Base-by-base conservation (phyloP, 2,888 invertebrate species). In the Melanophora roralis region DNA sequence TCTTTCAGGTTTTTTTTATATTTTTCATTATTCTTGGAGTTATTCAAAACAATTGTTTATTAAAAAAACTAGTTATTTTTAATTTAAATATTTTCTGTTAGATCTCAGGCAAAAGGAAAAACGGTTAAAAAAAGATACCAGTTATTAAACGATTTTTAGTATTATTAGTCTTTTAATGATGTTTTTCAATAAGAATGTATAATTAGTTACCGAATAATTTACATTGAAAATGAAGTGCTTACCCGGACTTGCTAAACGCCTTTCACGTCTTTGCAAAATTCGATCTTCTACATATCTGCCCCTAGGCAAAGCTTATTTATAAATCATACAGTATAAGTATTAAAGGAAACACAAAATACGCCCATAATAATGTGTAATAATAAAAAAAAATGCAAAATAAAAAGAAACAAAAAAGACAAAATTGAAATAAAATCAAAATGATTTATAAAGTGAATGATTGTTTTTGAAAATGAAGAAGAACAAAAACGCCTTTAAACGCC, bases 271-370 rank as follows among this genome's bases (percentile, higher is more conserved):
- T 85, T 89, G 89, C 82, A 89, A 84, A 73, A 89, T 89, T 74
- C 89, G 89, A 84, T 89, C 89, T 87, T 89, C 88, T 59, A 89
- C 89, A 85, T 89, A 89, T 84, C 83, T 83, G 83, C 89, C 89
- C 69, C 81, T 85, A 79, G 89, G 86, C 81, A 81, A 81, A 81
- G 81, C 85, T 83, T 27, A 23, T 45, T 21, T 16, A 51, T 62
- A 5, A 12, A 62, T 45, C 16, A 45, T 43, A 38, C 32, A 38
- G 23, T 34, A 38, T 19, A n/a, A n/a, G n/a, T n/a, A 45, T 45
- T 19, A 36, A 47, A 21, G 27, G 27, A 27, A 12, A 49, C 2
- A 16, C 14, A 53, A 23, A 49, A 74, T 49, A 62, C 34, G 65
- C 32, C 68, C 51, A 59, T 57, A 60, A 64, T 60, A 27, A 73